phyloP scores from a whole-genome alignment of 2,113 vertebrate genomes.

The Nycticryphes semicollaris region DNA sequence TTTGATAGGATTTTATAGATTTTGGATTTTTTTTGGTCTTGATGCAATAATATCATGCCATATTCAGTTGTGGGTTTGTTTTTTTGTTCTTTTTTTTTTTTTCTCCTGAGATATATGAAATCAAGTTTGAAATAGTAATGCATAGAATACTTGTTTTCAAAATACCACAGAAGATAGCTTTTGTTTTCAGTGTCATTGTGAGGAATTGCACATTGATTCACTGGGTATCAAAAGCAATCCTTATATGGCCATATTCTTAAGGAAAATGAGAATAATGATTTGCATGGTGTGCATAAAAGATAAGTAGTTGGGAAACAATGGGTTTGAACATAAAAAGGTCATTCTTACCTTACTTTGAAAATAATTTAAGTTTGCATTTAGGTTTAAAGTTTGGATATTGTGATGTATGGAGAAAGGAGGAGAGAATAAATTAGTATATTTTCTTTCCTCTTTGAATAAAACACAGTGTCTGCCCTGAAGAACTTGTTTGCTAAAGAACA shows the following conservation, averaged over 20 bases:
- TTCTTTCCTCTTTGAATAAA: neutral
- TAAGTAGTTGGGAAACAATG: neutral
- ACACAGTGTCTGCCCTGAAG: neutral
- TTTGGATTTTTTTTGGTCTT: neutral
- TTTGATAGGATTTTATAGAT: rapidly evolving
- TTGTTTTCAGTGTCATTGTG: neutral
- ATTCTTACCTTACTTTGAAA: neutral
- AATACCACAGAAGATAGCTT: neutral
- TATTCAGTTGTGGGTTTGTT: neutral
- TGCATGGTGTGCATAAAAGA: neutral
- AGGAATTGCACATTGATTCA: neutral
- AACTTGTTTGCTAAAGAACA: too few species aligned
- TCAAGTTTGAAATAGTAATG: neutral
- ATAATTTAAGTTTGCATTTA: neutral
- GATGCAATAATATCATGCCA: neutral
- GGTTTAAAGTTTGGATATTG: neutral
- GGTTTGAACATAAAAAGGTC: neutral
- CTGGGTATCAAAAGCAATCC: neutral
- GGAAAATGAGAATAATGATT: neutral
- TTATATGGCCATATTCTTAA: neutral
- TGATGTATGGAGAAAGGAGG: neutral
- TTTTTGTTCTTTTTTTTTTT: neutral
- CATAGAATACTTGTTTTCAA: neutral
- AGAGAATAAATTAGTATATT: neutral
- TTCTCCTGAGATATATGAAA: neutral